Percentiles rank a stretch among this genome's conserved stretches.
These are phyloP conservation scores for Mobula birostris DNA, from an alignment of 2,113 vertebrate species.

Conservation along the genomic window DNA sequence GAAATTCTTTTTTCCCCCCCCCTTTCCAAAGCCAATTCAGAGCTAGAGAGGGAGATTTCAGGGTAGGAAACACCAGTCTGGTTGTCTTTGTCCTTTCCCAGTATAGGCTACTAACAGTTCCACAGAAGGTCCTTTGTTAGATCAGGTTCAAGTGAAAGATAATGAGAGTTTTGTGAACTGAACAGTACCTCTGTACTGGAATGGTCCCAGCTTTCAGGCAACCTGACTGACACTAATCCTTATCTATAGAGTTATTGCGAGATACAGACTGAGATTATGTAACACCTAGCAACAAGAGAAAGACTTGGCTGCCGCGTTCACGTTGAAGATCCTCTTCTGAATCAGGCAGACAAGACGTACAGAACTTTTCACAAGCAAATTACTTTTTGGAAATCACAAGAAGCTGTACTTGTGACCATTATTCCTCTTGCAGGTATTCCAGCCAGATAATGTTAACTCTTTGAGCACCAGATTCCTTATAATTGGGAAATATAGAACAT, in stretches of 20 bases:
- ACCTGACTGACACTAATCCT: constrained; percentile 34
- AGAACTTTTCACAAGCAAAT: constrained; percentile 3
- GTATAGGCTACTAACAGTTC: background rate
- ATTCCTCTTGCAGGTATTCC: background rate
- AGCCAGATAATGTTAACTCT: background rate
- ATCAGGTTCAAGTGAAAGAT: constrained; percentile 33
- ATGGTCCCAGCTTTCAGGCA: constrained; percentile 22
- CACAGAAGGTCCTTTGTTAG: constrained; percentile 31
- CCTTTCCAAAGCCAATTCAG: constrained; percentile 2
- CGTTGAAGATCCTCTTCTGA: constrained; percentile 5
- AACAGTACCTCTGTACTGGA: constrained; percentile 15
- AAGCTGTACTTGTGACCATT: background rate
- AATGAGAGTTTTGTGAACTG: constrained; percentile 28
- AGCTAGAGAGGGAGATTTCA: background rate
- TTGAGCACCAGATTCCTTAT: background rate
- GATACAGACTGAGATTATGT: background rate
- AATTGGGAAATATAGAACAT: background rate
- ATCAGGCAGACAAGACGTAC: background rate
- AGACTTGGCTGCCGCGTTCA: background rate
- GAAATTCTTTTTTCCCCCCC: background rate
- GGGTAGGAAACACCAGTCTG: background rate
- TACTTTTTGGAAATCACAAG: background rate
- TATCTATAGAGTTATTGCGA: constrained; percentile 34
- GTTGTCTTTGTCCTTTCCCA: background rate
- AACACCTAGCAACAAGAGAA: constrained; percentile 32